Evolutionary conservation across 2,113 vertebrate genomes (phyloP), one percentile per base, ranked within the genome.

Genomic region (Varanus salvator): DNA sequence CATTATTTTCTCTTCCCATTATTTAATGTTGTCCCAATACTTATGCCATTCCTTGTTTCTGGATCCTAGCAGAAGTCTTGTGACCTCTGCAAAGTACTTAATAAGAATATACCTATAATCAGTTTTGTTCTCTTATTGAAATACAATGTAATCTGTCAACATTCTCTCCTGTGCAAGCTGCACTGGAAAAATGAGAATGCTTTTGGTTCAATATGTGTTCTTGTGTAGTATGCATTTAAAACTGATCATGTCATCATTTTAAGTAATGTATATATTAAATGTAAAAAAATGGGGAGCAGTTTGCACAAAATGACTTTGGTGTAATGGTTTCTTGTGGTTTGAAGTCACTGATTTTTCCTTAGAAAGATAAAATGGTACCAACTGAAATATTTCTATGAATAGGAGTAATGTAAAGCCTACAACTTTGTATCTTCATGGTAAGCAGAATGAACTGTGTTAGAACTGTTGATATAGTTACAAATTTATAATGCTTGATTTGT

Each of bases 1-100:
- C 91, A 94, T 94, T 60, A 89, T 94, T 96, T 95, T 93, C 89
- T 93, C 94, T 69, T 95, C 95, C 95, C 91, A 94, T 71, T 95
- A 96, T 96, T 84, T 94, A 97, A 89, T 96, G 85, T 93, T 91
- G 83, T 95, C 87, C 8, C 0, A 76, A 93, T 92, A 90, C 74
- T 90, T 94, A 89, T 85, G 5, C 91, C 76, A 38, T 52, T 84
- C 86, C 84, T 74, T 80, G 7, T 80, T 93, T 91, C 57, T 52
- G 87, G 80, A 90, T 93, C 64, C 75, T 85, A 84, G 82, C 88
- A 90, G 34, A 92, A 48, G 27, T 92, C 52, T 86, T 95, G 74
- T 92, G 85, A 83, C 82, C 15, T 57, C 64, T 17, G 52, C 78
- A 34, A 60, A 34, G 31, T 54, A 1, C 68, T 38, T 8, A 50